phyloP scores from a whole-genome alignment of 1,140 invertebrate genomes.

The Lepidurus packardi region DNA sequence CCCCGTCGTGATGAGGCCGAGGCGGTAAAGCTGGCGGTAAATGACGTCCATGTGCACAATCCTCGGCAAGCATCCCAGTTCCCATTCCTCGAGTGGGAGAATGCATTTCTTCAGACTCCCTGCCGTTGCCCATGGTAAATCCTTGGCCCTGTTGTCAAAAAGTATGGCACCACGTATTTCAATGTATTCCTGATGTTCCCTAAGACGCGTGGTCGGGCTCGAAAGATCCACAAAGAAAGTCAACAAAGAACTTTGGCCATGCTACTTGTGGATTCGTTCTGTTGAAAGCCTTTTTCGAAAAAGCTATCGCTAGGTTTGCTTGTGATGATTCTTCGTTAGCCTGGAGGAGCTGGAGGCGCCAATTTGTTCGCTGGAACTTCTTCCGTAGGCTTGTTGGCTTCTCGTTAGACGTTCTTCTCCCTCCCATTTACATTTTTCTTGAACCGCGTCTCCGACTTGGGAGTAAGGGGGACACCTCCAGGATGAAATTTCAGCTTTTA shows the following conservation, averaged over 20 bases:
- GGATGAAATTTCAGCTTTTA: constrained; percentile 19
- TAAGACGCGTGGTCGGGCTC: not conserved
- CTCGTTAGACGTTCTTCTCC: not conserved
- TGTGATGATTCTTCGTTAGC: not conserved
- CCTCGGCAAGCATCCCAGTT: not conserved
- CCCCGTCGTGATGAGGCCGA: not conserved
- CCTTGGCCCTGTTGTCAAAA: not conserved
- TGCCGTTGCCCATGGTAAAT: not conserved
- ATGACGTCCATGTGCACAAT: constrained; percentile 18
- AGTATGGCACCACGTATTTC: not conserved
- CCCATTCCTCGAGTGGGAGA: not conserved
- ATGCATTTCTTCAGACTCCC: not conserved
- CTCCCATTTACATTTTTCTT: constrained; percentile 16
- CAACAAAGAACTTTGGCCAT: not conserved
- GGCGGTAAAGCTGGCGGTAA: not conserved
- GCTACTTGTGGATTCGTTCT: not conserved
- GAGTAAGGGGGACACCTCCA: not conserved
- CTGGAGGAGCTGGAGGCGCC: not conserved
- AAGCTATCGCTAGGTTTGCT: not conserved
- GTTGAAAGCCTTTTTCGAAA: not conserved
- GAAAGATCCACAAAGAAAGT: not conserved
- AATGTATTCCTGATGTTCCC: not conserved
- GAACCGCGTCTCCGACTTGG: not conserved
- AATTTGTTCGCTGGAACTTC: not conserved
- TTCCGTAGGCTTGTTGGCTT: not conserved